Percentiles rank a stretch among this genome's conserved stretches.
phyloP scores from a whole-genome alignment of 2,888 invertebrate genomes.

The Choristoneura rosaceana region DNA sequence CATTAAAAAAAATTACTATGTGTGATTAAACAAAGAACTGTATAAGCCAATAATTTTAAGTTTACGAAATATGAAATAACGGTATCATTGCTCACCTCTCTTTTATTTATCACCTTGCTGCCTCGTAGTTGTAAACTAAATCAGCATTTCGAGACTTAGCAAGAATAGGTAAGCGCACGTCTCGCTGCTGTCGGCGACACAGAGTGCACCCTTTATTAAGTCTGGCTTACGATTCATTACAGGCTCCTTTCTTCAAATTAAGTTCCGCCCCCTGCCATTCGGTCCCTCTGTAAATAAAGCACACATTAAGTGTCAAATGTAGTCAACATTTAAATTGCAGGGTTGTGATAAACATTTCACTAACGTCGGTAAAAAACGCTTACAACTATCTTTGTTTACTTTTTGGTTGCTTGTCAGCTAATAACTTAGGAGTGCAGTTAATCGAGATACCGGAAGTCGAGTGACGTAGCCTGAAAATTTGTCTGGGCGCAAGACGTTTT shows the following conservation, averaged over 20 bases:
- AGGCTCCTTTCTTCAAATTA: conserved; percentile 66
- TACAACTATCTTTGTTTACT: background rate
- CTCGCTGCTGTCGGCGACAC: conserved; percentile 16
- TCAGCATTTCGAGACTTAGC: background rate
- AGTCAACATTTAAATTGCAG: background rate
- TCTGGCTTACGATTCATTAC: conserved; percentile 74
- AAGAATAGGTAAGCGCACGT: background rate
- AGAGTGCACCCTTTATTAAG: conserved; percentile 63
- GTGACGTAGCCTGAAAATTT: conserved; percentile 20
- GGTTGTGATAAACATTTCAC: background rate
- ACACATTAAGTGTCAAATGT: conserved; percentile 14
- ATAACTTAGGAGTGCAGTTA: background rate
- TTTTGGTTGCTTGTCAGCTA: background rate
- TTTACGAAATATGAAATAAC: no score
- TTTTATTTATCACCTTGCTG: background rate
- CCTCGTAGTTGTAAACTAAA: background rate
- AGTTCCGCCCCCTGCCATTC: conserved; percentile 62
- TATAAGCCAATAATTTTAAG: background rate
- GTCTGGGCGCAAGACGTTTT: conserved; percentile 33
- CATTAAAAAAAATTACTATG: no score
- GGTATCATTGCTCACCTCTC: background rate
- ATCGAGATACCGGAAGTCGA: background rate
- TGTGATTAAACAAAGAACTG: background rate
- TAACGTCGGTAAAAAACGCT: background rate
- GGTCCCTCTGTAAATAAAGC: conserved; percentile 18